phyloP scores from a whole-genome alignment of 2,888 invertebrate genomes.

The Panzeria rudis region DNA sequence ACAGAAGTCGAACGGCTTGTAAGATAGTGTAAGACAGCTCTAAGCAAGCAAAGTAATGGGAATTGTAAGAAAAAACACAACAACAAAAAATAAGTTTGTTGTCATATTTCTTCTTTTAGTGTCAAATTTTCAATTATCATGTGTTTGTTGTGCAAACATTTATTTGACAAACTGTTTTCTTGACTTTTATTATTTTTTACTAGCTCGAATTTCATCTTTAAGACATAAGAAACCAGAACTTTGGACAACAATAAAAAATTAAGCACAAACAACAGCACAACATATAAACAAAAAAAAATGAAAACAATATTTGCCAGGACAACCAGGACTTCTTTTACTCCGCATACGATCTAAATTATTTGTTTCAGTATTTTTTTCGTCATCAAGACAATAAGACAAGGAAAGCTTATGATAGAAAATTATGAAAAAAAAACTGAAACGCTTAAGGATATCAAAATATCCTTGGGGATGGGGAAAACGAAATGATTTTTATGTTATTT shows the following conservation, averaged over 20 bases:
- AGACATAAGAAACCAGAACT: slow-evolving; percentile 57
- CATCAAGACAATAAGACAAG: slow-evolving; percentile 50
- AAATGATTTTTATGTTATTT: slow-evolving; percentile 28
- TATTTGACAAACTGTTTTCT: slow-evolving; percentile 13
- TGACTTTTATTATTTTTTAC: slow-evolving; percentile 39
- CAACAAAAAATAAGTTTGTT: not conserved
- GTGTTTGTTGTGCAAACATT: not conserved
- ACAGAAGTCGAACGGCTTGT: no score
- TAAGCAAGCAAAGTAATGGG: not conserved
- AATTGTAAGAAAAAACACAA: no score
- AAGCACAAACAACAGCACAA: slow-evolving; percentile 62
- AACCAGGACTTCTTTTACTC: slow-evolving; percentile 27
- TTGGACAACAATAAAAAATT: slow-evolving; percentile 68
- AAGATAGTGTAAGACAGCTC: no score
- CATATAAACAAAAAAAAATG: not conserved
- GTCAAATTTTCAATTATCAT: not conserved
- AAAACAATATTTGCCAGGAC: slow-evolving; percentile 49
- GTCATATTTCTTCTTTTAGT: not conserved
- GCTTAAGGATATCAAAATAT: slow-evolving; percentile 57
- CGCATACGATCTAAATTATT: slow-evolving; percentile 36
- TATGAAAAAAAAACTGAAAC: slow-evolving; percentile 41
- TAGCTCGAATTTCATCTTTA: slow-evolving; percentile 69
- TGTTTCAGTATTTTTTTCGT: slow-evolving; percentile 16
- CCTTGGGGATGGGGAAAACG: not conserved
- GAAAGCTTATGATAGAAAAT: slow-evolving; percentile 64